Conservation (phyloP, 2,888 invertebrate species). For the Dicranocentrus wangi region DNA sequence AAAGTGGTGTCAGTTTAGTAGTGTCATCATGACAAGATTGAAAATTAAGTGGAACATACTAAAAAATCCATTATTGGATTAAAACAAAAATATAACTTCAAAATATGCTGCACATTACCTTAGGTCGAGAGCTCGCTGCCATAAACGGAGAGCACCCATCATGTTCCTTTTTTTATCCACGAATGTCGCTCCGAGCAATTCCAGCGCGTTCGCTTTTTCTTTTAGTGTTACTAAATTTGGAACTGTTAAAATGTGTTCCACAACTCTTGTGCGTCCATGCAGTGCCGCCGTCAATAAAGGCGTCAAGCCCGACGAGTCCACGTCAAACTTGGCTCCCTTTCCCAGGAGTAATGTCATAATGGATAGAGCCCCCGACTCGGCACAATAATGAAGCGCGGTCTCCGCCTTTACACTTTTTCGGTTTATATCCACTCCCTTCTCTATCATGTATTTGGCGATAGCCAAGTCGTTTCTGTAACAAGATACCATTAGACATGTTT, state of each 20-base stretch:
- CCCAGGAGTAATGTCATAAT: slow-evolving; percentile 91
- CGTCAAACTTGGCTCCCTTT: slow-evolving; percentile 92
- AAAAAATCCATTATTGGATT: slow-evolving; percentile 8
- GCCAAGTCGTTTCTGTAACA: slow-evolving; percentile 95
- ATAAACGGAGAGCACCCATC: no score
- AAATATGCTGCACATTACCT: no score
- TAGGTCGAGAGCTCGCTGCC: no score
- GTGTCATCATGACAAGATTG: no score
- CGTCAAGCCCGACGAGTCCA: slow-evolving; percentile 96
- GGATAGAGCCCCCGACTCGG: slow-evolving; percentile 87
- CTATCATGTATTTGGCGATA: slow-evolving; percentile 91
- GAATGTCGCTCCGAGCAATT: slow-evolving; percentile 93
- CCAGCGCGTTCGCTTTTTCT: slow-evolving; percentile 91
- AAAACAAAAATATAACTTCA: no score
- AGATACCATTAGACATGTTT: no score
- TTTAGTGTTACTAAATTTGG: slow-evolving; percentile 83
- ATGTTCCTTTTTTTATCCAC: slow-evolving; percentile 96
- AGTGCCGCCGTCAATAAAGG: slow-evolving; percentile 91
- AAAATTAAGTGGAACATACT: no score
- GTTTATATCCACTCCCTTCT: slow-evolving; percentile 91
- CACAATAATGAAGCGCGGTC: slow-evolving; percentile 96
- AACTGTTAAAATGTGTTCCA: slow-evolving; percentile 89
- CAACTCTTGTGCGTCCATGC: slow-evolving; percentile 81
- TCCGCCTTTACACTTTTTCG: slow-evolving; percentile 93
- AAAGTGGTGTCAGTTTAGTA: no score